phyloP scores from a whole-genome alignment of 2,797 vertebrate species.

The Atherinosoma microstoma region DNA sequence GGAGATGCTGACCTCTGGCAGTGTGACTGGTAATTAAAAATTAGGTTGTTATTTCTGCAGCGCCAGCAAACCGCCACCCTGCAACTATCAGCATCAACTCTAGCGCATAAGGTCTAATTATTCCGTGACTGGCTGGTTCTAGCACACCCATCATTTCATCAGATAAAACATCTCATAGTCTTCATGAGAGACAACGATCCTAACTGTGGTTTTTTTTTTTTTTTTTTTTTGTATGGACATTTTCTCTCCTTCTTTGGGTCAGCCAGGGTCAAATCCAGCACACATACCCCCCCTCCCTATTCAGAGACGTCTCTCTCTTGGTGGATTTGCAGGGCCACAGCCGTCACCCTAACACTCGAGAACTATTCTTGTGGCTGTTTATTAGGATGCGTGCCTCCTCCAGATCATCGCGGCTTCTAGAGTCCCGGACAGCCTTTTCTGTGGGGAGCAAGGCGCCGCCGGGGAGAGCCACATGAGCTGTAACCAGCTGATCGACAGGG shows the following conservation, averaged over 20 bases:
- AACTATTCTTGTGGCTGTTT: constrained; percentile 80
- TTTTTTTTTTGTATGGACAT: background rate
- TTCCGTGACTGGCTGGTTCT: constrained; percentile 9
- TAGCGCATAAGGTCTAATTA: constrained; percentile 35
- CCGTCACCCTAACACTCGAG: background rate
- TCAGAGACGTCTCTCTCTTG: constrained; percentile 6
- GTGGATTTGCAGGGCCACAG: constrained; percentile 15
- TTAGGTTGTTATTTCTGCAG: constrained; percentile 46
- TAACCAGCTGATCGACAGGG: constrained; percentile 55
- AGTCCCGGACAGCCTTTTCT: constrained; percentile 24
- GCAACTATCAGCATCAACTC: constrained; percentile 36
- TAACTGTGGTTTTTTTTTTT: background rate
- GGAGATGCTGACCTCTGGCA: constrained; percentile 26
- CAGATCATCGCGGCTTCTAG: constrained; percentile 37
- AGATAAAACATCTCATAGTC: constrained; percentile 27
- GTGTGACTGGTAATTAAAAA: constrained; percentile 55
- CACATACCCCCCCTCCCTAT: constrained; percentile 3
- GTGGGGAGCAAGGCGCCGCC: constrained; percentile 6
- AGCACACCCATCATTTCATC: constrained; percentile 13
- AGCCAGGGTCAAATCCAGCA: constrained; percentile 11
- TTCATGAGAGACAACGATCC: constrained; percentile 2
- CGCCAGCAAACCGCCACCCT: constrained; percentile 18
- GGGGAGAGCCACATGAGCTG: constrained; percentile 49
- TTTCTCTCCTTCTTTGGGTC: constrained; percentile 18
- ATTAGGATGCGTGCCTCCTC: constrained; percentile 66